These are phyloP conservation scores for Scopus umbretta DNA, from an alignment of 2,113 vertebrate genomes.

Conservation along the genomic window DNA sequence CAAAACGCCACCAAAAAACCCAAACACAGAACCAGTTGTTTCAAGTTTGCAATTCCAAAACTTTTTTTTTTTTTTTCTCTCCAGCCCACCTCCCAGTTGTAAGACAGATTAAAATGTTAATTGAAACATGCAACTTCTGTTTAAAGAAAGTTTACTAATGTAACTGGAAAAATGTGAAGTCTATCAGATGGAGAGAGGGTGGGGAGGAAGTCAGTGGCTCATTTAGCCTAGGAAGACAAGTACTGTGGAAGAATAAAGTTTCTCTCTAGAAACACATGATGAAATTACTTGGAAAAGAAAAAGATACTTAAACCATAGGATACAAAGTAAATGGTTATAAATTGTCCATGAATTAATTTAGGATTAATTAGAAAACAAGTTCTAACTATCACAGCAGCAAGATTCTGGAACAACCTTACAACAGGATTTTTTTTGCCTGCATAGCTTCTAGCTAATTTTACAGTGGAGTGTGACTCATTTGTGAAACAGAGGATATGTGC, in stretches of 20 bases:
- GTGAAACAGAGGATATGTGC: not conserved
- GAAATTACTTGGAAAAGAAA: not conserved
- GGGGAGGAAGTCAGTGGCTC: not conserved
- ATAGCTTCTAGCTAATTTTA: not conserved
- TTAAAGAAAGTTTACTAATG: not conserved
- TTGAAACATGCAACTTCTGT: not conserved
- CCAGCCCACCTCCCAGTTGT: not conserved
- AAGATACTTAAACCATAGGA: not conserved
- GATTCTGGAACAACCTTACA: not conserved
- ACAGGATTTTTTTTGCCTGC: not conserved
- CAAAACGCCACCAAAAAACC: rapidly evolving
- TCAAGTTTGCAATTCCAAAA: not conserved
- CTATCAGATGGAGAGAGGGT: not conserved
- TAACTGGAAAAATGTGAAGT: not conserved
- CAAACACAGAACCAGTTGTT: not conserved
- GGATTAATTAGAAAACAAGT: not conserved
- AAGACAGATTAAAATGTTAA: not conserved
- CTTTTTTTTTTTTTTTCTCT: not conserved
- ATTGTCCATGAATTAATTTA: not conserved
- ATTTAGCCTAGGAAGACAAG: not conserved
- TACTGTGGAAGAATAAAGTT: not conserved
- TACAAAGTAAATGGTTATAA: not conserved
- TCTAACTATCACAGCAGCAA: not conserved
- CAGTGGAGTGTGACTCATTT: not conserved
- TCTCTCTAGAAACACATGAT: not conserved